Base-by-base conservation (phyloP, 2,797 vertebrate species). In the Chaenodraco wilsoni region DNA sequence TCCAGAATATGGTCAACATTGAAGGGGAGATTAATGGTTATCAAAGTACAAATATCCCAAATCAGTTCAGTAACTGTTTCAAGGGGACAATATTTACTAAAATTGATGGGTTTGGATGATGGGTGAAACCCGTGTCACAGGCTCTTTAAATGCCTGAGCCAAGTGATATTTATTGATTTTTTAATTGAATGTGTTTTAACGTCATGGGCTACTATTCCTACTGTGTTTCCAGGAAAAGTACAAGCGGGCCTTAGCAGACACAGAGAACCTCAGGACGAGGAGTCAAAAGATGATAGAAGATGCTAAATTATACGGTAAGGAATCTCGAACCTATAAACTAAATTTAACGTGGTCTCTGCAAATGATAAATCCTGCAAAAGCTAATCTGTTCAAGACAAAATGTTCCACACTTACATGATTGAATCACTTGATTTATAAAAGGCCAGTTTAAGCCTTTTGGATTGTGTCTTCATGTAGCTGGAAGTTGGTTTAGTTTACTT, bases 241-340 rank as follows among this genome's bases (percentile, higher is more conserved):
- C 78, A 99, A 96, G 82, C 94, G 98, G 64, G 97, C 97, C 0
- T 88, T 99, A 80, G 97, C 97, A 56, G 97, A 99, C 72, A 96
- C 95, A 0, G 98, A 99, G 91, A 99, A 99, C 54, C 87, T 99
- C n/a, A 90, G 98, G 82, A 96, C 95, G 37, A 95, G 98, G 85
- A 97, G 94, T 90, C 95, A 97, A 72, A 99, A 97, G 67, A 85
- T 99, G 93, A 93, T 97, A 19, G 96, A 99, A 65, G 97, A 99
- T 19, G 96, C 97, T 1, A 99, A 99, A 74, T 72, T 98, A 82
- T 99, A 96, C 0, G 98, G 98, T 99, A 89, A 94, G 85, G 0
- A 23, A 2, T 44, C 9, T 31, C 0, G 1, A 9, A 54, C 54
- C 27, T 27, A 27, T 60, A 12, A 3, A 0, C 17, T 17, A 27